Evolutionary conservation across 2,888 invertebrate species (phyloP), one percentile per base, ranked within the genome.

Genomic region (Allophyes oxyacanthae): DNA sequence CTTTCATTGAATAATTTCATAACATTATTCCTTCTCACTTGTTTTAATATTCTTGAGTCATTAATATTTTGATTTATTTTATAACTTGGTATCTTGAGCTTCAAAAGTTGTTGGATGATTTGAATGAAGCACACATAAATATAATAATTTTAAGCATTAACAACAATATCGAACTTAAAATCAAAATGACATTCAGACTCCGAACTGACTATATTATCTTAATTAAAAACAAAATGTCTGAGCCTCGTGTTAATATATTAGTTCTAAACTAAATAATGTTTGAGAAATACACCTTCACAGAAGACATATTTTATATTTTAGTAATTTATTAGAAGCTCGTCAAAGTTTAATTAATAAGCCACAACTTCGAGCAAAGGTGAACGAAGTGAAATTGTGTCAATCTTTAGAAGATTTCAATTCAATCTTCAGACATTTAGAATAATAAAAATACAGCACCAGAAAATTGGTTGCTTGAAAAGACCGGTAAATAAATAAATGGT

Each of bases 221-320:
- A 64, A 71, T 68, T 57, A 64, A 71, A 69, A 74, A 65, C 51
- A 57, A 65, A 58, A 68, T 55, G 45, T 55, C 59, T 63, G 72
- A 83, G 83, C 84, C 83, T 84, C 88, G 71, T 72, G 85, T 89
- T 89, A 88, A 85, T 85, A 77, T 64, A 79, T 81, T 78, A 84
- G 75, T 66, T 63, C 34, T 55, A 68, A 68, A 60, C 62, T 75
- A 64, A 45, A 57, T 53, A 64, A 62, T 56, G 49, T 61, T 58
- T 49, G 72, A 72, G 75, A 67, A 63, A 66, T 64, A 80, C 43
- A 44, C 80, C 85, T 86, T 88, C 85, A 87, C 81, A 82, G 84
- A 89, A 87, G 85, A 85, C 69, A 79, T 76, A 64, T 63, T 75
- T 81, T 77, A 68, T 64, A 55, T 80, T 72, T 77, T 81, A 75